Evolutionary conservation across 1,140 invertebrate species (phyloP), one percentile per base, ranked within the genome.

Genomic region (Venturia canescens): DNA sequence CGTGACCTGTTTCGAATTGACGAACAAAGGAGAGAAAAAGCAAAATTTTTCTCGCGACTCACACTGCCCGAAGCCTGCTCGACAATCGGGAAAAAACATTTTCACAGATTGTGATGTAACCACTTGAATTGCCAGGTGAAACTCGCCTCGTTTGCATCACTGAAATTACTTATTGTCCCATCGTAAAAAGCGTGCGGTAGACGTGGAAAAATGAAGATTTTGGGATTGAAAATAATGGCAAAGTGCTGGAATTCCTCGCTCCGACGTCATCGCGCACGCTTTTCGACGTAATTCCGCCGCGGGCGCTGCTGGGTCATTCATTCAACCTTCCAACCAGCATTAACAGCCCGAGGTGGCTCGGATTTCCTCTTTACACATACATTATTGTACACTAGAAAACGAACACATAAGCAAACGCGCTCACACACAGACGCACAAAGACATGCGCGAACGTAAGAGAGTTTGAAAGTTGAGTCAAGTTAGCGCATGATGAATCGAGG

Each of bases 341-440:
- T n/a, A 60, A 23, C 63, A 29, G 26, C 27, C 26, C 48, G 9
- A 18, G 27, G 23, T 27, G 27, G 5, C 74, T 76, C 29, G 74
- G 21, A 38, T 76, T 76, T 76, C 57, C 74, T 38, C 74, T 76
- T 76, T 76, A 38, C 57, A 76, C 57, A 76, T 57, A 66, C 63
- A 26, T n/a, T 23, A 16, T 63, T n/a, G 50, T n/a, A 53, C 11
- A 50, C 11, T 50, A 13, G 15, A 50, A 16, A 4, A 13, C 11
- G 48, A 50, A 66, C 26, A 29, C 63, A 27, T 15, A n/a, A n/a
- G n/a, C n/a, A n/a, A n/a, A n/a, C n/a, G n/a, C n/a, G n/a, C n/a
- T n/a, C n/a, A n/a, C n/a, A n/a, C n/a, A n/a, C n/a, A n/a, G n/a
- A n/a, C n/a, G n/a, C n/a, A n/a, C 18, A n/a, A 60, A 60, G 6